Base-by-base conservation (phyloP, 2,888 invertebrate genomes). In the Mycogona germanica region DNA sequence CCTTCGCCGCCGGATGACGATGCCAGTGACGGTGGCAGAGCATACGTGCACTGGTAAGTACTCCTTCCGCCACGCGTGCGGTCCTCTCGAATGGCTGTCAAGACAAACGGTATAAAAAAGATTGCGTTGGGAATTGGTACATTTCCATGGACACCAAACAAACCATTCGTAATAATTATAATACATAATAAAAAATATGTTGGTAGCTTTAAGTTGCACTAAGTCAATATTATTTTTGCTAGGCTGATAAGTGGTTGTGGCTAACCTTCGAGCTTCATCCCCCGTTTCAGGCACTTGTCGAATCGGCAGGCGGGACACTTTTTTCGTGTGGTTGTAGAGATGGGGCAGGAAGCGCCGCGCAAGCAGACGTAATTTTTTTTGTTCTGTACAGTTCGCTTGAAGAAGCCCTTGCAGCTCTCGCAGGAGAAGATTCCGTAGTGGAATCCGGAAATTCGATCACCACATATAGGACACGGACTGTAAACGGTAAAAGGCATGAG, bases 351-450 rank as follows among this genome's bases (percentile, higher is more conserved):
- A 0, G 88, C 88, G 1, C 92, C 91, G 26, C 91, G 76, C 46
- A 87, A 75, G 68, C 96, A 96, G 66, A 91, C 87, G 72, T 95
- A 96, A 69, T 91, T 89, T 75, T 96, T 96, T 62, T 93, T 81
- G 70, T 96, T 96, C 73, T 96, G 96, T n/a, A 96, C 95, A 21
- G 95, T 96, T 57, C 96, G 77, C 72, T 96, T 96, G 75, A 96
- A 96, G 75, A 96, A 96, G 2, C 95, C 95, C 72, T 96, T 96
- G 72, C 96, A 96, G 21, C 91, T 91, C 69, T 96, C 96, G 73
- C 96, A 96, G 12, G 92, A 93, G 74, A 93, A 95, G 64, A 95
- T 95, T 12, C 96, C 96, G 71, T 96, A 96, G 72, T 96, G 96
- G 73, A 95, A 96, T 28, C 96, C 92, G 62, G 89, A 89, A 67